A percentile compares a stretch with the other conserved stretches of the same genome.
These are phyloP conservation scores for Peromyscus aztecus DNA, from an alignment of 2,797 vertebrate genomes.

Conservation along the genomic window DNA sequence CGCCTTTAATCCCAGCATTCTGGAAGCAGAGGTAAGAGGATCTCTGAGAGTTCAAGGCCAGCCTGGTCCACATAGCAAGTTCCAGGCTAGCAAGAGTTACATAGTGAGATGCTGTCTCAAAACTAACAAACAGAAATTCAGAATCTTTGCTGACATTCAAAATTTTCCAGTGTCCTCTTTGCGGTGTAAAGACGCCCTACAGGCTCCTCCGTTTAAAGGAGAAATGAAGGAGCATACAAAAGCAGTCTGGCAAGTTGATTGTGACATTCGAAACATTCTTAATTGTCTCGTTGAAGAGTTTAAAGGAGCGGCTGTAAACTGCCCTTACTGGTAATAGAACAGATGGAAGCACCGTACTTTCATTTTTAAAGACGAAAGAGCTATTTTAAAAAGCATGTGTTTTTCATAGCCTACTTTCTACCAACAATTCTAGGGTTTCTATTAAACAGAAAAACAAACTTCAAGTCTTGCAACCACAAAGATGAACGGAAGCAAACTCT, in stretches of 20 bases:
- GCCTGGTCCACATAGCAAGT: background rate
- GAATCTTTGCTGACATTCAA: slow-evolving; percentile 59
- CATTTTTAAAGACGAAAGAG: slow-evolving; percentile 78
- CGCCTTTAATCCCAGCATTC: background rate
- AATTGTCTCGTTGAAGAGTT: slow-evolving; percentile 76
- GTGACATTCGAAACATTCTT: slow-evolving; percentile 37
- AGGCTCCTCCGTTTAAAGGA: slow-evolving; percentile 32
- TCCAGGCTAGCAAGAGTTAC: background rate
- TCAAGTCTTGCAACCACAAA: slow-evolving; percentile 82
- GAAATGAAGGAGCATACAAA: slow-evolving; percentile 37
- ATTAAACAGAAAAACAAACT: slow-evolving; percentile 87
- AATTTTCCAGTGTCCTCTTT: slow-evolving; percentile 59
- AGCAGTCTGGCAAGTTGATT: slow-evolving; percentile 56
- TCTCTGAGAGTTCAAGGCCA: background rate
- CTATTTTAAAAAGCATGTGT: slow-evolving; percentile 76
- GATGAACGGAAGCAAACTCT: slow-evolving; percentile 78
- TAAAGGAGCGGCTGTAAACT: slow-evolving; percentile 75
- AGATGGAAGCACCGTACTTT: slow-evolving; percentile 73
- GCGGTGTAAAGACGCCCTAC: slow-evolving; percentile 37
- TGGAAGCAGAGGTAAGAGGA: background rate
- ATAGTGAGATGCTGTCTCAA: background rate
- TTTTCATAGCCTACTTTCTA: slow-evolving; percentile 84
- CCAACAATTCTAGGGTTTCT: slow-evolving; percentile 86
- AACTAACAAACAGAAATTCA: background rate
- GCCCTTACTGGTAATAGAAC: slow-evolving; percentile 68